A percentile compares a stretch with the other conserved stretches of the same genome.
These are phyloP conservation scores for Aurelia coerulea DNA, from an alignment of 30 jellyfish, hydroid and myxozoan species.

Conservation along the genomic window DNA sequence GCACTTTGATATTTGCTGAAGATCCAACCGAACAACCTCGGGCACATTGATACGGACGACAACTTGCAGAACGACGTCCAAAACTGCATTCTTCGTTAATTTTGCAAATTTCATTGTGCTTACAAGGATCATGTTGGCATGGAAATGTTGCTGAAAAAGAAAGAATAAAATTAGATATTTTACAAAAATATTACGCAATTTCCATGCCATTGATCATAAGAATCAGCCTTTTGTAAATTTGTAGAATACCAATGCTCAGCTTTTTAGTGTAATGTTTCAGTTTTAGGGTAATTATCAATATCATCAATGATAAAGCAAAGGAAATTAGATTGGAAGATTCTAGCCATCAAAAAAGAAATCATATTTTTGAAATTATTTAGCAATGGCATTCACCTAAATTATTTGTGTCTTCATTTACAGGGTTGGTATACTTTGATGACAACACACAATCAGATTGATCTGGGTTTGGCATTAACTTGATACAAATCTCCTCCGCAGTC, in stretches of 20 bases:
- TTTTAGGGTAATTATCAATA: too few species aligned
- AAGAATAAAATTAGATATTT: neutral
- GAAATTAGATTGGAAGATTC: too few species aligned
- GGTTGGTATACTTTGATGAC: slow-evolving; percentile 10
- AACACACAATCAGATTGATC: slow-evolving; percentile 62
- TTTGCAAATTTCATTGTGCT: slow-evolving; percentile 57
- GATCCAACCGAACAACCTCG: slow-evolving; percentile 67
- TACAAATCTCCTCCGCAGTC: slow-evolving; percentile 51
- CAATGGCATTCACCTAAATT: too few species aligned
- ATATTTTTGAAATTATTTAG: too few species aligned
- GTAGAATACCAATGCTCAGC: too few species aligned
- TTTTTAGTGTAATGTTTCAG: too few species aligned
- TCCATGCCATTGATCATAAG: neutral
- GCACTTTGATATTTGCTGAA: slow-evolving; percentile 48
- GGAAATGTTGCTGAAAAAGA: slow-evolving; percentile 71
- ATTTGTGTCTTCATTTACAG: too few species aligned
- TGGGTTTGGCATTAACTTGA: slow-evolving; percentile 65
- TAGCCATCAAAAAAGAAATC: too few species aligned
- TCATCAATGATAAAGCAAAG: too few species aligned
- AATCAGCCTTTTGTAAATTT: too few species aligned
- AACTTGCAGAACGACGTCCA: slow-evolving; percentile 24
- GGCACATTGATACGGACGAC: slow-evolving; percentile 46
- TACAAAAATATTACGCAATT: neutral
- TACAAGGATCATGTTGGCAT: slow-evolving; percentile 80
- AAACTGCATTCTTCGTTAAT: slow-evolving; percentile 62